Evolutionary conservation across 2,797 vertebrate genomes (phyloP).

Genomic region (Limnodromus scolopaceus): DNA sequence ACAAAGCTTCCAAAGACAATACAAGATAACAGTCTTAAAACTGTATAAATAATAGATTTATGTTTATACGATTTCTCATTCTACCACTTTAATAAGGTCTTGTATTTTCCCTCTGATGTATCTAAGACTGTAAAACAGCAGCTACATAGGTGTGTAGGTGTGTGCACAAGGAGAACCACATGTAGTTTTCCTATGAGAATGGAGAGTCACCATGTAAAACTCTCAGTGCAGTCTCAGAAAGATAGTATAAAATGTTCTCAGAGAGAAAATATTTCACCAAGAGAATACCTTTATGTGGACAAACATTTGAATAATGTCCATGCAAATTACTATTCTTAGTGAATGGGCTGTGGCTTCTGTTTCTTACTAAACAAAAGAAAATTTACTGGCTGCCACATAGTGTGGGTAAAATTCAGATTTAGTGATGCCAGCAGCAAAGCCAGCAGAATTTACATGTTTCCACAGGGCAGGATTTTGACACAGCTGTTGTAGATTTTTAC

Average conservation of each 20-base stretch:
- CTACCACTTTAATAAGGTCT: background rate
- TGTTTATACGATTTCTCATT: background rate
- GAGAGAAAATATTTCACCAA: background rate
- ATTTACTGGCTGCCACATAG: background rate
- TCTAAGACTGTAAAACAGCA: background rate
- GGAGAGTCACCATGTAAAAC: background rate
- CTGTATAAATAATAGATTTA: background rate
- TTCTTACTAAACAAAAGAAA: constrained; percentile 19
- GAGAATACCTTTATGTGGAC: background rate
- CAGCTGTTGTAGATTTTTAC: background rate
- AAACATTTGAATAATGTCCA: background rate
- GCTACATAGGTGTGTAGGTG: background rate
- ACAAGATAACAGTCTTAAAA: background rate
- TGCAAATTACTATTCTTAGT: background rate
- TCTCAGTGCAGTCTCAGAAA: background rate
- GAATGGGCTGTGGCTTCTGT: background rate
- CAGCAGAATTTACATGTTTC: constrained; percentile 2
- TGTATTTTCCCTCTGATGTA: background rate
- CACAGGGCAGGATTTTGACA: background rate
- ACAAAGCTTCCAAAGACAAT: background rate
- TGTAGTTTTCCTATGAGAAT: background rate
- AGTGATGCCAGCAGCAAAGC: background rate
- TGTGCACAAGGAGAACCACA: background rate
- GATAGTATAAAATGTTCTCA: background rate
- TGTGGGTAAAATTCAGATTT: background rate